Evolutionary conservation across 1,140 invertebrate genomes (phyloP).

Genomic region (Gryon sp.): DNA sequence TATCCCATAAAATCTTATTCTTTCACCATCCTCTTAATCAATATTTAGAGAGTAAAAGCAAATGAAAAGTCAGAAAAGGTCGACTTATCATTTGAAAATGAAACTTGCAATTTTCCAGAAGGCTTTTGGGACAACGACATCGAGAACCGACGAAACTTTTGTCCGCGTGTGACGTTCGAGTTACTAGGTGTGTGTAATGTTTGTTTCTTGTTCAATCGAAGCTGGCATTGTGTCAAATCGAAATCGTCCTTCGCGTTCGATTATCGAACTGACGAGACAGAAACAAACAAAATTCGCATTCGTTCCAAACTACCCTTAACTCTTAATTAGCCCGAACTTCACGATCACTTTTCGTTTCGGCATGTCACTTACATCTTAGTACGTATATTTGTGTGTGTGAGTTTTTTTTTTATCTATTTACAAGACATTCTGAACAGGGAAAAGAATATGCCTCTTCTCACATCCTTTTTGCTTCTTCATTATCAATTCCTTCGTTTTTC

Average conservation of each 20-base stretch:
- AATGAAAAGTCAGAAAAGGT: no score
- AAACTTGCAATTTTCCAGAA: no score
- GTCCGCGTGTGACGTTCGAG: neutral
- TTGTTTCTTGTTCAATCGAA: no score
- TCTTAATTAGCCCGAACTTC: conserved; percentile 18
- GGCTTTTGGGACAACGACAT: no score
- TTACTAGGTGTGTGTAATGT: neutral
- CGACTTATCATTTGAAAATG: no score
- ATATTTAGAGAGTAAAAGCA: no score
- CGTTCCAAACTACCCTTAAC: neutral
- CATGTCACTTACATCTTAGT: conserved; percentile 22
- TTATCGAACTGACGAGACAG: conserved; percentile 5
- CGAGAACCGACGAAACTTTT: no score
- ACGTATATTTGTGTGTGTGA: conserved; percentile 20
- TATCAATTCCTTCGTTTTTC: conserved; percentile 32
- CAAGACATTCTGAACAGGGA: conserved; percentile 38
- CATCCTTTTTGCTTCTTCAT: neutral
- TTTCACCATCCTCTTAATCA: no score
- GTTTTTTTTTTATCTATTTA: conserved; percentile 32
- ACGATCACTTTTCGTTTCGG: conserved; percentile 33
- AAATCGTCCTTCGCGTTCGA: conserved; percentile 26
- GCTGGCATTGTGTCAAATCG: conserved; percentile 27
- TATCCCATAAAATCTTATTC: no score
- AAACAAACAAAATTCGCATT: conserved; percentile 2
- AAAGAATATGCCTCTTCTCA: conserved; percentile 31